phyloP scores from a whole-genome alignment of 1,140 invertebrate genomes.

The Acromyrmex heyeri region DNA sequence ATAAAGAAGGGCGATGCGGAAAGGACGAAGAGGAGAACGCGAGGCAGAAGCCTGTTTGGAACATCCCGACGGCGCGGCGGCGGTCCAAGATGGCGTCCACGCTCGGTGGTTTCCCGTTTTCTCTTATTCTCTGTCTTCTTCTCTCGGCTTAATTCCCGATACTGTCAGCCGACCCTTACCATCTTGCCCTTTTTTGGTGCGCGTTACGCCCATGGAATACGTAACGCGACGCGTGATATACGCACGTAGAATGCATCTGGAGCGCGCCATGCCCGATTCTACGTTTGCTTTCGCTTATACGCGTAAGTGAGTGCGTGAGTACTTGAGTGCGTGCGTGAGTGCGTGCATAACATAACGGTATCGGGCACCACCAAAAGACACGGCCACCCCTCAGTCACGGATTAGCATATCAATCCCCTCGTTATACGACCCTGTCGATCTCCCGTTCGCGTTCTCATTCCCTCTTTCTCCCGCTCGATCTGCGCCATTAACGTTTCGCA shows the following conservation, averaged over 20 bases:
- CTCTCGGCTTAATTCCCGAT: conserved; percentile 67
- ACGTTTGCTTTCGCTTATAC: background rate
- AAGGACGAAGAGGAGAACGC: background rate
- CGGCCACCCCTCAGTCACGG: conserved; percentile 59
- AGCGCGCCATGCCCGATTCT: conserved; percentile 38
- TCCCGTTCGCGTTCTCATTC: background rate
- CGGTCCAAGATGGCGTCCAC: conserved; percentile 69
- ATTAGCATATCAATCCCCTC: conserved; percentile 79
- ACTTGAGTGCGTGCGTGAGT: background rate
- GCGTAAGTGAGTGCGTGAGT: background rate
- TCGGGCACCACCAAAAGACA: conserved; percentile 40
- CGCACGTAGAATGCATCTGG: conserved; percentile 62
- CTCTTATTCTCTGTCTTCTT: conserved; percentile 43
- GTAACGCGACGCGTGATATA: conserved; percentile 58
- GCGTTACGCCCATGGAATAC: conserved; percentile 73
- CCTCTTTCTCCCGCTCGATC: background rate
- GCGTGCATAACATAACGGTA: background rate
- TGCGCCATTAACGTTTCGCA: conserved; percentile 61
- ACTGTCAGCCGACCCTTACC: conserved; percentile 30
- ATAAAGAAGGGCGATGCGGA: background rate
- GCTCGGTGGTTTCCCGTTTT: conserved; percentile 39
- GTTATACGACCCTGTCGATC: conserved; percentile 59
- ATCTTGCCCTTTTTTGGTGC: conserved; percentile 62
- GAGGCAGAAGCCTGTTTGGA: conserved; percentile 54
- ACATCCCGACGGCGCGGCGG: background rate